Evolutionary conservation across 2,113 vertebrate species (phyloP), one percentile per base, ranked within the genome.

Genomic region (Lagenorhynchus albirostris): DNA sequence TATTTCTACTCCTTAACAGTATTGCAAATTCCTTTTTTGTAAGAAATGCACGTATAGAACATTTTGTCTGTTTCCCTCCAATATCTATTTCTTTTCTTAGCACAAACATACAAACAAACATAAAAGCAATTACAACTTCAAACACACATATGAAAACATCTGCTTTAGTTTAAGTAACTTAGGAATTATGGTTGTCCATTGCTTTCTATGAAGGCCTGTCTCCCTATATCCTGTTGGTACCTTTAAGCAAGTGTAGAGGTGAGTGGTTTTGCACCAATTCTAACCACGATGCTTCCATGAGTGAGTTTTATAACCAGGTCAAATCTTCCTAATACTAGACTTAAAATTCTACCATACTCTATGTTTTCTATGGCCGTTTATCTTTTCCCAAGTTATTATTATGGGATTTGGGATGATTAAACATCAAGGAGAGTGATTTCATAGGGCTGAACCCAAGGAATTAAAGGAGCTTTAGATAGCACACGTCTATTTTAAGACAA

Each of bases 321-420:
- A 97, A 91, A 97, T 93, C 92, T 97, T 84, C 79, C 84, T 95
- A 96, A 92, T 95, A 55, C 85, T 89, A 92, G n/a, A 89, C 89
- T 95, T 68, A 94, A 14, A 94, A 87, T 41, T 81, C 82, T 53
- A 79, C 38, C 47, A 4, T 93, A 81, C 23, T 94, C 70, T 94
- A 9, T 94, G 89, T 97, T 97, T 96, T 95, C 89, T 92, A 68
- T 94, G 92, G 94, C 70, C 89, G 87, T 95, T 96, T 96, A 81
- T 50, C 83, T 96, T 92, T 92, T 36, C 82, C 83, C 58, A 96
- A 92, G 93, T 97, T 96, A 97, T 96, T 95, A 98, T 98, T 97
- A 95, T 92, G 91, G 95, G 96, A 95, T 97, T 97, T 96, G 63
- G 29, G 83, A 87, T 93, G 95, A 97, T 95, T 97, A 97, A 87